phyloP scores from a whole-genome alignment of 2,888 invertebrate species.

The Teinopalpus imperialis region DNA sequence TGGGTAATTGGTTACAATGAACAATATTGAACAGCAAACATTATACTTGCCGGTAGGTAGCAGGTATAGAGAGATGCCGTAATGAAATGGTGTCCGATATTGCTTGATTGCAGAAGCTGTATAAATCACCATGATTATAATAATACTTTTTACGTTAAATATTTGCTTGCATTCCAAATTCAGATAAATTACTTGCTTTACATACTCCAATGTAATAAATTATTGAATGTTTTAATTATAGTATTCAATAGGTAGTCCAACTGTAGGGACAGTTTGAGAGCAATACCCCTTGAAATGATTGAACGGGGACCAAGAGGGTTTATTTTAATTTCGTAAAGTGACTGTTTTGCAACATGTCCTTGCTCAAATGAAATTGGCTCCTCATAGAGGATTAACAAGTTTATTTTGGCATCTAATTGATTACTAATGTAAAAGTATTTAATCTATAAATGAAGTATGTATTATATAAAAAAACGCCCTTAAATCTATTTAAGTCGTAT shows the following conservation, averaged over 20 bases:
- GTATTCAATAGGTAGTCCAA: slow-evolving; percentile 50
- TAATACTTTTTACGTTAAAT: not conserved
- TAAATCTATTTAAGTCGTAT: no score
- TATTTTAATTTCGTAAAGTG: slow-evolving; percentile 80
- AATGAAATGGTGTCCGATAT: slow-evolving; percentile 56
- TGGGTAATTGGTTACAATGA: slow-evolving; percentile 29
- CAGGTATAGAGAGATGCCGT: slow-evolving; percentile 41
- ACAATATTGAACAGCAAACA: slow-evolving; percentile 33
- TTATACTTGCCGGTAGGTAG: slow-evolving; percentile 48
- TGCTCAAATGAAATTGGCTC: slow-evolving; percentile 49
- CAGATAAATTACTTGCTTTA: no score
- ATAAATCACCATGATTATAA: slow-evolving; percentile 37
- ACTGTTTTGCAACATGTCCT: slow-evolving; percentile 72
- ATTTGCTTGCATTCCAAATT: no score
- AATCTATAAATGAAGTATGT: not conserved
- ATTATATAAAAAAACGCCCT: no score
- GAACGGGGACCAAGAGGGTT: slow-evolving; percentile 75
- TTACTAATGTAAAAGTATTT: not conserved
- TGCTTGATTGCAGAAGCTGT: slow-evolving; percentile 37
- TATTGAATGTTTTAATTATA: slow-evolving; percentile 49
- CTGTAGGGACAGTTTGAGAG: slow-evolving; percentile 66
- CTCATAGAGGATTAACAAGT: slow-evolving; percentile 43
- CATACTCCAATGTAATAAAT: slow-evolving; percentile 34
- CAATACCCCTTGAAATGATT: slow-evolving; percentile 74
- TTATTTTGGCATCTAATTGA: slow-evolving; percentile 7